These are phyloP conservation scores for Chrysogorgia sp. DNA, from an alignment of 92 coral and sea anemone species.

Conservation along the genomic window DNA sequence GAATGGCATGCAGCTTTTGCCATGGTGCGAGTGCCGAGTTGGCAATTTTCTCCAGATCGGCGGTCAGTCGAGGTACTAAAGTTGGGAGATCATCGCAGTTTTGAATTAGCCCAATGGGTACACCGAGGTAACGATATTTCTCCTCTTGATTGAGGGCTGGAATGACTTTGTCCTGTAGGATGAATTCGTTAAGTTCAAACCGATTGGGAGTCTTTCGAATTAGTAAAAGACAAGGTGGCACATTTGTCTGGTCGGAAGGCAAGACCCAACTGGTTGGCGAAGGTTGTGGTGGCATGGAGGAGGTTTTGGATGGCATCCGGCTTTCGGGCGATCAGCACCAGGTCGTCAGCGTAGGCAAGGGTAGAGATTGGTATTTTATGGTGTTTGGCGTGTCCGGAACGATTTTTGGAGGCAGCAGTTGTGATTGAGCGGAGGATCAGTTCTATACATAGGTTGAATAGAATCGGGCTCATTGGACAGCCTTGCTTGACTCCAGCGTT, in stretches of 20 bases:
- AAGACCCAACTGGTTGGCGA: neutral
- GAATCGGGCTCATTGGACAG: constrained; percentile 15
- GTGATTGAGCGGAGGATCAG: neutral
- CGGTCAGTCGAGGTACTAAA: neutral
- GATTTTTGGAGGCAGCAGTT: neutral
- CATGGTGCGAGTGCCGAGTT: too few species aligned
- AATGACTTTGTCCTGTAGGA: neutral
- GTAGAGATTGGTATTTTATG: neutral
- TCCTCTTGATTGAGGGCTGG: neutral
- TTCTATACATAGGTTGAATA: constrained; percentile 7
- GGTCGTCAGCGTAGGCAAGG: constrained; percentile 4
- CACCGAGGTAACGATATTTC: neutral
- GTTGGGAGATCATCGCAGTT: neutral
- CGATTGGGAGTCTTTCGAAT: neutral
- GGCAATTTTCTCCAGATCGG: neutral
- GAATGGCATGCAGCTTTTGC: too few species aligned
- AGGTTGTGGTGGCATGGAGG: neutral
- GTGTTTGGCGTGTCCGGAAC: neutral
- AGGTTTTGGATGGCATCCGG: neutral
- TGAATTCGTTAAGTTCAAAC: neutral
- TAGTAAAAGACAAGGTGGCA: neutral
- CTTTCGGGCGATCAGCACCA: neutral
- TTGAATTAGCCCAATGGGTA: neutral
- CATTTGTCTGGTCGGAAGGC: neutral
- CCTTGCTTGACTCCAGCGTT: constrained; percentile 17